phyloP scores from a whole-genome alignment of 2,113 vertebrate genomes.

The Panthera leo region DNA sequence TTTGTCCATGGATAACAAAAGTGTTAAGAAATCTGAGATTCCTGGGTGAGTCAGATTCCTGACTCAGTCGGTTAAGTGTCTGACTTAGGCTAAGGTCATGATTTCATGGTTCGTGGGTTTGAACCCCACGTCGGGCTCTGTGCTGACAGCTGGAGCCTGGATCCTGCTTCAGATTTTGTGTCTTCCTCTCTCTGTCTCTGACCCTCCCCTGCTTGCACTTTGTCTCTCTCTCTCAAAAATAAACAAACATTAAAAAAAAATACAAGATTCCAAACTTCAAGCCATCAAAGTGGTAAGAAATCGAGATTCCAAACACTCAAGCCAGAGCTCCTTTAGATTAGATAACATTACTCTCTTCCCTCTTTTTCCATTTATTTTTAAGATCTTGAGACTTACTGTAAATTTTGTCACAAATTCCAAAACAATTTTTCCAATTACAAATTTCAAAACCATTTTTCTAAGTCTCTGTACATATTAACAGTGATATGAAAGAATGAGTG shows the following conservation, averaged over 20 bases:
- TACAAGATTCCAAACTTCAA: not conserved
- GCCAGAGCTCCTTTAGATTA: not conserved
- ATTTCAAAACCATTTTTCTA: not conserved
- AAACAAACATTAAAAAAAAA: too few species aligned
- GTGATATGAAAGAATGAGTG: not conserved
- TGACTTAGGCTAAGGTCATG: too few species aligned
- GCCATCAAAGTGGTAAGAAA: not conserved
- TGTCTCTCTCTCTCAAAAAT: too few species aligned
- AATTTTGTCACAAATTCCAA: slow-evolving; percentile 10
- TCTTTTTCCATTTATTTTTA: slow-evolving; percentile 29
- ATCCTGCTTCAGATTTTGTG: too few species aligned
- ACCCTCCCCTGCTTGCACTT: too few species aligned
- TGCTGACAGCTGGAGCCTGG: too few species aligned
- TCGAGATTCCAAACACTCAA: slow-evolving; percentile 20
- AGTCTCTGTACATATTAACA: not conserved
- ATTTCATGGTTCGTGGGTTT: too few species aligned
- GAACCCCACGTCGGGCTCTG: too few species aligned
- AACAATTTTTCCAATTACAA: slow-evolving; percentile 2
- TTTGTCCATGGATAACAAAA: not conserved
- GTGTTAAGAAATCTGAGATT: not conserved
- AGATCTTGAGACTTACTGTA: not conserved
- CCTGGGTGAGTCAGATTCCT: too few species aligned
- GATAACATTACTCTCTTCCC: not conserved
- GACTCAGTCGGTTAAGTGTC: too few species aligned
- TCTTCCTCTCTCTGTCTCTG: too few species aligned